These are phyloP conservation scores for Oreochromis spilurus DNA, from an alignment of 2,113 vertebrate genomes.

Conservation along the genomic window DNA sequence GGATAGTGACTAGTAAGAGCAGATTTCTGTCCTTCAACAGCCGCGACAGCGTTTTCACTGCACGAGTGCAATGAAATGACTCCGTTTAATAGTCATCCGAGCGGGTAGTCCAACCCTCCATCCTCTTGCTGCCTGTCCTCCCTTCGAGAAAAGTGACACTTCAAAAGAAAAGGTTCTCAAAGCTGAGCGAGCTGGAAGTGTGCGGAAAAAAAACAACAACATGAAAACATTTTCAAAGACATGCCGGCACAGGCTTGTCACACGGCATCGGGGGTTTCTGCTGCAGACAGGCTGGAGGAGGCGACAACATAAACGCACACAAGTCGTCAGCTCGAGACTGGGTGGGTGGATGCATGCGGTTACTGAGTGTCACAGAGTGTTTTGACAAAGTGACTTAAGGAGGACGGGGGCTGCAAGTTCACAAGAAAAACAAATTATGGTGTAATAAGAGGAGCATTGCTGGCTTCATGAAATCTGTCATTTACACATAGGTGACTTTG, in stretches of 20 bases:
- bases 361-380: not conserved
- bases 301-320: constrained; percentile 8
- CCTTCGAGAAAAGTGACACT: constrained; percentile 37
- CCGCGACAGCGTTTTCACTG: not conserved
- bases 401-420: not conserved
- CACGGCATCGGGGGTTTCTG: constrained; percentile 19
- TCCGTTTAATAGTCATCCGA: not conserved
- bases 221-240: constrained; percentile 44
- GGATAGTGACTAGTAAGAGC: constrained; percentile 2
- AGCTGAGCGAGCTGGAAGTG: not conserved
- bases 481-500: not conserved
- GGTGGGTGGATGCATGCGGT: not conserved
- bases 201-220: not conserved
- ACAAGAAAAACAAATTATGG: not conserved
- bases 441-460: not conserved
- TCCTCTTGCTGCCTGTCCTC: not conserved
- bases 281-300: not conserved
- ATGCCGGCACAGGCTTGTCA: constrained; percentile 48
- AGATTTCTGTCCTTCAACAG: constrained; percentile 12
- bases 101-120: not conserved
- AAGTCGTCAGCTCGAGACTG: not conserved
- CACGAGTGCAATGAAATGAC: constrained; percentile 2
- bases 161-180: constrained; percentile 41
- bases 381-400: not conserved
- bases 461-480: not conserved